A percentile compares a stretch with the other conserved stretches of the same genome.
phyloP scores from a whole-genome alignment of 2,113 vertebrate genomes.

The Pogonocichla stellata region DNA sequence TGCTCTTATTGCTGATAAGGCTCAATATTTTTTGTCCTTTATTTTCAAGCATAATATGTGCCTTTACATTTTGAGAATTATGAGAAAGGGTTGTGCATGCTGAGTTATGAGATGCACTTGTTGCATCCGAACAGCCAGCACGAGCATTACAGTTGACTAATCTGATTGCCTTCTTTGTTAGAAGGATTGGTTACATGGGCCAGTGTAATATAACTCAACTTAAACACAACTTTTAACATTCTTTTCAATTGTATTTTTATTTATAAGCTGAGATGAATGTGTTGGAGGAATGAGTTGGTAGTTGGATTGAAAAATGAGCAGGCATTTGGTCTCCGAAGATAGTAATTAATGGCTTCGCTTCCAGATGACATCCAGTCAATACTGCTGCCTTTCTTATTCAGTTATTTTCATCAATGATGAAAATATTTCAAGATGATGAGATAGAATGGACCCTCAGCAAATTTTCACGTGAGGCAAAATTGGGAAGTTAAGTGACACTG shows the following conservation, averaged over 20 bases:
- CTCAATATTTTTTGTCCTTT: neutral
- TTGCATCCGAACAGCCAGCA: neutral
- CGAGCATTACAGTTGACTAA: neutral
- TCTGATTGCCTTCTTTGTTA: neutral
- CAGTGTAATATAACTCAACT: neutral
- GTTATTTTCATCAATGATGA: neutral
- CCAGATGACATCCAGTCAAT: neutral
- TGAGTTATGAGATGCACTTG: neutral
- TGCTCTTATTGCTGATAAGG: neutral
- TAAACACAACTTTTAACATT: neutral
- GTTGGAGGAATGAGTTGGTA: neutral
- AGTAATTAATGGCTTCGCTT: slow-evolving; percentile 2
- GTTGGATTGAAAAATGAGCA: neutral
- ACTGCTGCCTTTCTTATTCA: neutral
- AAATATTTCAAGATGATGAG: neutral
- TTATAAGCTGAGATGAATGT: neutral
- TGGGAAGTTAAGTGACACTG: neutral
- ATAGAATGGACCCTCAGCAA: neutral
- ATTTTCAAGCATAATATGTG: neutral
- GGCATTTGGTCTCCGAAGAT: neutral
- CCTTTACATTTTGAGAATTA: neutral
- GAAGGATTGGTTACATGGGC: neutral
- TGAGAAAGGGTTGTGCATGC: neutral
- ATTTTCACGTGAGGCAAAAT: neutral
- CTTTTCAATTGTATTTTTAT: neutral